phyloP scores from a whole-genome alignment of 2,888 invertebrate genomes.

The Bruchidius siliquastri region DNA sequence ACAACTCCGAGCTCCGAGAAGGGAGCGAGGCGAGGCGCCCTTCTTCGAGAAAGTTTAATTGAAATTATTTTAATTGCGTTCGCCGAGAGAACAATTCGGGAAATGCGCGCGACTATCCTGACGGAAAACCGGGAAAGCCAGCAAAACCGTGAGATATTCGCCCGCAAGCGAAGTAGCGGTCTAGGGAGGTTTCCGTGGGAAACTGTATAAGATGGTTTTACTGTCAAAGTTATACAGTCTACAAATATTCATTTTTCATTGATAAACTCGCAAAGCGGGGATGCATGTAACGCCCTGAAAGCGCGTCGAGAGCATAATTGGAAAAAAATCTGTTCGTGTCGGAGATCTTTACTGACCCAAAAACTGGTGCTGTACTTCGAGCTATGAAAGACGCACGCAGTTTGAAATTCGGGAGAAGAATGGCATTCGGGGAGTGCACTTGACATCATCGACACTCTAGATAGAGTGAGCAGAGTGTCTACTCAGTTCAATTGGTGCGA shows the following conservation, averaged over 20 bases:
- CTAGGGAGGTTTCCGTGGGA: background rate
- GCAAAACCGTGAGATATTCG: background rate
- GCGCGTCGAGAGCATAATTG: too few species aligned
- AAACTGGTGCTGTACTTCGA: too few species aligned
- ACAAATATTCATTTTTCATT: background rate
- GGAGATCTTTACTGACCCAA: too few species aligned
- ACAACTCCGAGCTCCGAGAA: background rate
- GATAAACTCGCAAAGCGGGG: too few species aligned
- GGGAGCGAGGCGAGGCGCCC: slow-evolving; percentile 6
- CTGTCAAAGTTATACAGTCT: background rate
- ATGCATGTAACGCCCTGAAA: too few species aligned
- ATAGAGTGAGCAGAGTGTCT: too few species aligned
- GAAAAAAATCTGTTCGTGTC: too few species aligned
- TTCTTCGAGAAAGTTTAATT: slow-evolving; percentile 26
- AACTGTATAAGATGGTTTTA: background rate
- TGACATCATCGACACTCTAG: too few species aligned
- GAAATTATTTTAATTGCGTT: slow-evolving; percentile 26
- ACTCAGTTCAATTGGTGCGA: too few species aligned
- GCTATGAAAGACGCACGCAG: too few species aligned
- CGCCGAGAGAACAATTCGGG: background rate
- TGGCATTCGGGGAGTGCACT: too few species aligned
- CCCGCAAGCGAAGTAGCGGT: background rate
- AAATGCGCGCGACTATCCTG: background rate
- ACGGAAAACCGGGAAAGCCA: background rate
- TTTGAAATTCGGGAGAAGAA: too few species aligned